phyloP scores from a whole-genome alignment of 1,140 invertebrate genomes.

The Drosophila melanica region DNA sequence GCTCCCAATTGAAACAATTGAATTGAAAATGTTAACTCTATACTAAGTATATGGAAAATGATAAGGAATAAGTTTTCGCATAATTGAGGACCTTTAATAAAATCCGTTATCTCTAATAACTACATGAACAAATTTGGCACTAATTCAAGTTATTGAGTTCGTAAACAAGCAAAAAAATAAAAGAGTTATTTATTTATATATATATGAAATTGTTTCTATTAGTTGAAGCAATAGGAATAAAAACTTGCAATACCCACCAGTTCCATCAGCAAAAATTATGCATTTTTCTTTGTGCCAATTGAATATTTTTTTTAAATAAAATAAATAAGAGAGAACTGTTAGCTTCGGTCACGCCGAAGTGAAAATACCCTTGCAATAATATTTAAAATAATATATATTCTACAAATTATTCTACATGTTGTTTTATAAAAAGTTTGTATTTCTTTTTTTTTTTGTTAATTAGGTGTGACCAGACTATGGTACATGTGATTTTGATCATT shows the following conservation, averaged over 20 bases:
- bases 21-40: constrained; percentile 29
- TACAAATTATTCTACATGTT: no score
- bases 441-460: neutral
- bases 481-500: neutral
- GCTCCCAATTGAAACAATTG: constrained; percentile 22
- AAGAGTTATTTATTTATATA: neutral
- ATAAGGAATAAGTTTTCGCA: neutral
- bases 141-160: constrained; percentile 28
- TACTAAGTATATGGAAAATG: constrained; percentile 15
- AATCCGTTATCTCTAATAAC: constrained; percentile 17
- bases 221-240: constrained; percentile 36
- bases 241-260: constrained; percentile 75
- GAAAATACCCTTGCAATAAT: constrained; percentile 17
- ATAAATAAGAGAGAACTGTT: constrained; percentile 8
- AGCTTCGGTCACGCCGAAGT: constrained; percentile 26
- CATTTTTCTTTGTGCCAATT: constrained; percentile 8
- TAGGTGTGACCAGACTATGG: neutral
- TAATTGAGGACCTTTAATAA: neutral
- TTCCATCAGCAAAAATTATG: constrained; percentile 36
- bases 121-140: constrained; percentile 35
- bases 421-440: neutral
- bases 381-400: no score
- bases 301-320: constrained; percentile 19
- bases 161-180: constrained; percentile 40
- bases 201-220: constrained; percentile 15